These are phyloP conservation scores for Drosophila kokeensis DNA, from an alignment of 2,888 invertebrate species.

Conservation along the genomic window DNA sequence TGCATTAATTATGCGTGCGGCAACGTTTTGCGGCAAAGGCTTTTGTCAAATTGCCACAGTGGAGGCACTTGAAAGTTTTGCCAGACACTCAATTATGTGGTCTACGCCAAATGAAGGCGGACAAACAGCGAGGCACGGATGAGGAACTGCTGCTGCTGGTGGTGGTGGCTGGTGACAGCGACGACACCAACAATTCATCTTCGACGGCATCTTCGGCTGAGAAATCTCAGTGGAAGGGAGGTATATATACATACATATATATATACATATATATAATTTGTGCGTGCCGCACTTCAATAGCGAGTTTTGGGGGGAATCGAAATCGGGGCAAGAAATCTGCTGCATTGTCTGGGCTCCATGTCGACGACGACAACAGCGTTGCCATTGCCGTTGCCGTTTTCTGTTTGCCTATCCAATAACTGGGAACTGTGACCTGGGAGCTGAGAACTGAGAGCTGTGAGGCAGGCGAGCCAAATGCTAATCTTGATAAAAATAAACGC, in stretches of 20 bases:
- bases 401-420: constrained; percentile 76
- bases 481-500: constrained; percentile 80
- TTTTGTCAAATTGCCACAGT: constrained; percentile 61
- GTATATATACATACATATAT: background rate
- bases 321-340: constrained; percentile 55
- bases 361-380: constrained; percentile 26
- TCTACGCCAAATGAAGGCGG: constrained; percentile 14
- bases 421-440: constrained; percentile 5
- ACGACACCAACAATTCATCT: constrained; percentile 75
- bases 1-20: constrained; percentile 77
- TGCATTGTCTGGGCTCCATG: constrained; percentile 48
- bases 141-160: constrained; percentile 15
- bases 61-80: constrained; percentile 54
- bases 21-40: constrained; percentile 60
- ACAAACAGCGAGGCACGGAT: background rate
- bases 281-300: constrained; percentile 78
- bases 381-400: constrained; percentile 30
- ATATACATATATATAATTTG: constrained; percentile 38
- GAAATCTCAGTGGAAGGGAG: constrained; percentile 28
- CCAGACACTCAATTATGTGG: constrained; percentile 64
- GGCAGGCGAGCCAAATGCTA: constrained; percentile 65
- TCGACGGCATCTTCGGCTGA: constrained; percentile 38
- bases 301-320: constrained; percentile 20
- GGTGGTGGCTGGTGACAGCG: constrained; percentile 39
- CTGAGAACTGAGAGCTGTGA: background rate